phyloP scores from a whole-genome alignment of 2,113 vertebrate species.

The Notarius lentiginosus region DNA sequence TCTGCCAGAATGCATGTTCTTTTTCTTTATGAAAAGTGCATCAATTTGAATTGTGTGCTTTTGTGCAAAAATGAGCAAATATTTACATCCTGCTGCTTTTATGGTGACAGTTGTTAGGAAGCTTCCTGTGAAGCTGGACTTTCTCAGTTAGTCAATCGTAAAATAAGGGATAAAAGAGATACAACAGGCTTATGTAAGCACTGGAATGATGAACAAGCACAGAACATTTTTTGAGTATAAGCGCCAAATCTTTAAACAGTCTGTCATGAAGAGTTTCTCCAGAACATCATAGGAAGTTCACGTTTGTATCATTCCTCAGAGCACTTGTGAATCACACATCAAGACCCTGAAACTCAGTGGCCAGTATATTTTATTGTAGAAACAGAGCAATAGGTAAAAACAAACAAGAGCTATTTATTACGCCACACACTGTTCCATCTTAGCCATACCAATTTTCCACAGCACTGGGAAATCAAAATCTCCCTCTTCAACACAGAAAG shows the following conservation, averaged over 20 bases:
- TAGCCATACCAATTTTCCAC: background rate
- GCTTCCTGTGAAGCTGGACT: conserved; percentile 23
- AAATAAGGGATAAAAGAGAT: conserved; percentile 10
- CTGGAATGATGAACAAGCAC: conserved; percentile 42
- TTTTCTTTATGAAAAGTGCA: background rate
- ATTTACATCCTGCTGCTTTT: background rate
- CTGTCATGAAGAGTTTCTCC: conserved; percentile 60
- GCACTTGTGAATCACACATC: conserved; percentile 1
- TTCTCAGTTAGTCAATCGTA: conserved; percentile 11
- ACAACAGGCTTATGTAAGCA: conserved; percentile 17
- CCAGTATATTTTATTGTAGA: background rate
- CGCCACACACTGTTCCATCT: background rate
- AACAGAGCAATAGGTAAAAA: background rate
- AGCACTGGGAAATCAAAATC: conserved; percentile 32
- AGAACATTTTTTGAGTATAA: conserved; percentile 47
- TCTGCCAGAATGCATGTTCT: background rate
- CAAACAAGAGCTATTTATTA: background rate
- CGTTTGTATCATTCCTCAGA: background rate
- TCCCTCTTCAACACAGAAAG: background rate
- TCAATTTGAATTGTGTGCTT: background rate
- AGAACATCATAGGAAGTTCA: conserved; percentile 52
- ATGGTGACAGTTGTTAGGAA: background rate
- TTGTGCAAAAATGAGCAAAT: background rate
- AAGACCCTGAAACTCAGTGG: background rate
- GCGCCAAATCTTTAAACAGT: conserved; percentile 66